These are phyloP conservation scores for Urocynchramus pylzowi DNA, from an alignment of 2,113 vertebrate genomes.

Conservation along the genomic window DNA sequence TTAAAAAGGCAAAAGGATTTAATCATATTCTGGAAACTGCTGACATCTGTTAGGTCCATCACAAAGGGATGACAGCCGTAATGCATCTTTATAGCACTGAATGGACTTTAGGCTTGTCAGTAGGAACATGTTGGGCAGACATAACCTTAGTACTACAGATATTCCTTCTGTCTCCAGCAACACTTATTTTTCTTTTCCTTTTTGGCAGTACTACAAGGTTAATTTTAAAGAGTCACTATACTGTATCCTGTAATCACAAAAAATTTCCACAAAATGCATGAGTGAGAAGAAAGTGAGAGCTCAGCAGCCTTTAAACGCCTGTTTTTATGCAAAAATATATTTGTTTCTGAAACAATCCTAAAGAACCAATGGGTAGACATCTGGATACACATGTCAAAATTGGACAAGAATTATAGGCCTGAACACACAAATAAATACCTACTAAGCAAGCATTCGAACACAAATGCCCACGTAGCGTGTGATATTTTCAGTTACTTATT, in stretches of 20 bases:
- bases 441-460: not conserved
- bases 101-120: not conserved
- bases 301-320: not conserved
- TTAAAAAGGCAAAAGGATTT: not conserved
- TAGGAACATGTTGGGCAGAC: not conserved
- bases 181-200: not conserved
- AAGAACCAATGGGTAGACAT: not conserved
- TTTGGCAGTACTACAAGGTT: not conserved
- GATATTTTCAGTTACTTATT: not conserved
- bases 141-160: not conserved
- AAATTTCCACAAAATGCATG: not conserved
- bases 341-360: not conserved
- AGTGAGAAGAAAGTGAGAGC: not conserved
- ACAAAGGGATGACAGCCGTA: not conserved
- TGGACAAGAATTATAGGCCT: not conserved
- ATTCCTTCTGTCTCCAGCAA: not conserved
- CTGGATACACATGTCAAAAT: not conserved
- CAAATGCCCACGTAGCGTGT: not conserved
- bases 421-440: not conserved
- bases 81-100: not conserved
- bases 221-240: not conserved
- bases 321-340: not conserved
- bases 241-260: not conserved
- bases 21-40: not conserved
- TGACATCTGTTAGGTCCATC: fast-evolving